A percentile compares a stretch with the other conserved stretches of the same genome.
phyloP scores from a whole-genome alignment of 2,888 invertebrate species.

The Erebia epiphron region DNA sequence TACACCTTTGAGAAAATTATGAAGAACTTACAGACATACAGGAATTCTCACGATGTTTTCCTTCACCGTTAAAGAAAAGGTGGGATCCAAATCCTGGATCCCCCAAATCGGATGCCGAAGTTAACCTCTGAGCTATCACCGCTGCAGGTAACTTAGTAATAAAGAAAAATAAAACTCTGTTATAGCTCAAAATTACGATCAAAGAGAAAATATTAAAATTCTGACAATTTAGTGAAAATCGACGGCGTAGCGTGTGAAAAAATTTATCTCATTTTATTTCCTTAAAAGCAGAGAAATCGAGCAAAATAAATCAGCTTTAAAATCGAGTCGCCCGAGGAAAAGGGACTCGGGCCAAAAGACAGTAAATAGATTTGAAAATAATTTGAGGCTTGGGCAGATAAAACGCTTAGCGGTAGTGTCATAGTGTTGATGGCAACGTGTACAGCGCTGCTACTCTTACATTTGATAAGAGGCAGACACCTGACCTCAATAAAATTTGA shows the following conservation, averaged over 20 bases:
- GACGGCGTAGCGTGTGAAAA: constrained; percentile 18
- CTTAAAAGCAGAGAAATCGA: constrained; percentile 17
- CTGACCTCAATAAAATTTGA: too few relatives aligned
- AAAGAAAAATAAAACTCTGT: neutral
- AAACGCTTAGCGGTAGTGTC: neutral
- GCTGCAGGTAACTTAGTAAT: neutral
- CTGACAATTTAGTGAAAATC: constrained; percentile 2
- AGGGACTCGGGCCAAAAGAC: constrained; percentile 43
- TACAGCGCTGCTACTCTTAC: too few relatives aligned
- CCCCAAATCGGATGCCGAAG: too few relatives aligned
- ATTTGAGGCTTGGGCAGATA: constrained; percentile 30
- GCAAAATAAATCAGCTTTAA: constrained; percentile 27
- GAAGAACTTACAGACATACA: too few relatives aligned
- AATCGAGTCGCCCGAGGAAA: constrained; percentile 30
- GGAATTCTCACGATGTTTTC: too few relatives aligned
- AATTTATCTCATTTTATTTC: constrained; percentile 21
- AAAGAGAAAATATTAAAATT: constrained; percentile 8
- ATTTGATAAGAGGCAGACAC: too few relatives aligned
- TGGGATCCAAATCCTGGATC: too few relatives aligned
- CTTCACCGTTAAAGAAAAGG: too few relatives aligned
- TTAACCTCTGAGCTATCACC: too few relatives aligned
- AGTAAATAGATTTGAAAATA: constrained; percentile 58
- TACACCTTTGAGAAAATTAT: too few relatives aligned
- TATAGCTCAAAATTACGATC: neutral
- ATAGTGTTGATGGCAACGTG: too few relatives aligned